Percentiles rank a stretch among this genome's conserved stretches.
These are phyloP conservation scores for Taeniopygia guttata DNA, from an alignment of 2,797 vertebrate species.

Conservation along the genomic window DNA sequence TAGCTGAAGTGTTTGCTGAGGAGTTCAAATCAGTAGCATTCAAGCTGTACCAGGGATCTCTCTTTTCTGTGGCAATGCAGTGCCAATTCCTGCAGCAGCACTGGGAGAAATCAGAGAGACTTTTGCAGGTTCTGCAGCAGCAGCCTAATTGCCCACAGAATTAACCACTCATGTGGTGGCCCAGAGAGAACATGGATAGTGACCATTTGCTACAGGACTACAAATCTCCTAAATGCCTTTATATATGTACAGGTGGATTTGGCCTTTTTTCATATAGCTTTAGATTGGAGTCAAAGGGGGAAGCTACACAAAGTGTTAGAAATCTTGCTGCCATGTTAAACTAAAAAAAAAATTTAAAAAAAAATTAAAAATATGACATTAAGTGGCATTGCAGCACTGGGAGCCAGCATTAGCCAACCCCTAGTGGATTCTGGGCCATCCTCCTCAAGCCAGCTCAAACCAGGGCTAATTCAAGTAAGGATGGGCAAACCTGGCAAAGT, in stretches of 20 bases:
- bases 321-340: background rate
- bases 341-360: background rate
- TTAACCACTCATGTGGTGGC: background rate
- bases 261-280: background rate
- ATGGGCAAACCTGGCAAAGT: background rate
- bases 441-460: background rate
- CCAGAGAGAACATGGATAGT: background rate
- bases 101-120: background rate
- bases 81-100: background rate
- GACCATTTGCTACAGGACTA: background rate
- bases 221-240: background rate
- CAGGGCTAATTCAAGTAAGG: background rate
- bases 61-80: background rate
- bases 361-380: background rate
- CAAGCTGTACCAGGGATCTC: background rate
- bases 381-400: background rate
- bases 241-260: background rate
- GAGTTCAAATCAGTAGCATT: background rate
- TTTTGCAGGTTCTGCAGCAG: conserved; percentile 6
- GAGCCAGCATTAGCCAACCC: background rate
- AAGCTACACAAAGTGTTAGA: background rate
- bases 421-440: background rate
- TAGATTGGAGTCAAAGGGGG: background rate
- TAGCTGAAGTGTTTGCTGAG: background rate
- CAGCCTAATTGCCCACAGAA: background rate